Evolutionary conservation across 2,888 invertebrate genomes (phyloP).

Genomic region (Odontothrips loti): DNA sequence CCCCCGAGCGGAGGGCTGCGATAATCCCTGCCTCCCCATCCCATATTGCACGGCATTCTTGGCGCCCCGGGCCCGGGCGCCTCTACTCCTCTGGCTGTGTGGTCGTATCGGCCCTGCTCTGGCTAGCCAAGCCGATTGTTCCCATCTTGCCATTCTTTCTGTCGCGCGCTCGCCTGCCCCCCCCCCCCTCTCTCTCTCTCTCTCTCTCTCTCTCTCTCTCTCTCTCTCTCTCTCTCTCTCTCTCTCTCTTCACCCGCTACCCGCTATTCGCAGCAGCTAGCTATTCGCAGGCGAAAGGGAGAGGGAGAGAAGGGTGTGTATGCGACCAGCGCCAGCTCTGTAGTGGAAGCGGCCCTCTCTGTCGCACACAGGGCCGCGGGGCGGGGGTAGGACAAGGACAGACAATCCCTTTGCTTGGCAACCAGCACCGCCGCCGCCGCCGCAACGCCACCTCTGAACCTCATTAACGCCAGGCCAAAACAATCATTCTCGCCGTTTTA

Average conservation of each 20-base stretch:
- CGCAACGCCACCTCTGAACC: not conserved
- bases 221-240: no score
- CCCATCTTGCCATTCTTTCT: constrained; percentile 23
- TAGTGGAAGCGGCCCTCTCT: no score
- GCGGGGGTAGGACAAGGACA: no score
- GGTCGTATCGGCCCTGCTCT: not conserved
- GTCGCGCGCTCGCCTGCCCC: not conserved
- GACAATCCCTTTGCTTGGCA: no score
- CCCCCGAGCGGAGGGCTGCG: not conserved
- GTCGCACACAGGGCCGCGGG: no score
- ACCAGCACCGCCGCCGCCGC: not conserved
- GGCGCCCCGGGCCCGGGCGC: not conserved
- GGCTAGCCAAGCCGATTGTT: constrained; percentile 14
- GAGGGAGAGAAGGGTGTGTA: not conserved
- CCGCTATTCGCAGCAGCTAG: constrained; percentile 10
- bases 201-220: no score
- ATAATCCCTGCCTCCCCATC: no score
- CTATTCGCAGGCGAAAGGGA: constrained; percentile 13
- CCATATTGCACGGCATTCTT: constrained; percentile 20
- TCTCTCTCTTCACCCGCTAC: no score
- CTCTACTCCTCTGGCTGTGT: not conserved
- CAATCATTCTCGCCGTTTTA: constrained; percentile 25
- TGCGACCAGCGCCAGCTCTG: not conserved
- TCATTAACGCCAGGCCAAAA: constrained; percentile 26
- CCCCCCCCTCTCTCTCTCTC: no score